phyloP scores from a whole-genome alignment of 1,140 invertebrate species.

The Orchesella cincta region DNA sequence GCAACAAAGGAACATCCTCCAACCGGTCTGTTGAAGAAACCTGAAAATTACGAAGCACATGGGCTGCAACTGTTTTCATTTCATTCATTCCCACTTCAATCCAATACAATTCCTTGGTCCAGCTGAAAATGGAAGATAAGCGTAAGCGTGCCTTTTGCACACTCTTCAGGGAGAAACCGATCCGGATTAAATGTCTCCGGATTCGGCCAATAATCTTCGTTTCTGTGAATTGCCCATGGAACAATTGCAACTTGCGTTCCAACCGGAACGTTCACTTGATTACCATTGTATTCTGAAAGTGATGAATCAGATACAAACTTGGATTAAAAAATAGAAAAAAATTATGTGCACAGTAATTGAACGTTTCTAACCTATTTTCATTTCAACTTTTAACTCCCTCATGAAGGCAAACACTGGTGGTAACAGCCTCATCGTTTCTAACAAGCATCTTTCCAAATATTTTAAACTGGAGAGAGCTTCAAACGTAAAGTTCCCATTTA shows the following conservation, averaged over 20 bases:
- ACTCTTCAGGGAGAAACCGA: slow-evolving; percentile 56
- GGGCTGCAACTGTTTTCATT: slow-evolving; percentile 59
- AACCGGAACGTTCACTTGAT: background rate
- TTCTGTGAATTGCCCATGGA: slow-evolving; percentile 53
- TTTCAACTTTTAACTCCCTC: slow-evolving; percentile 57
- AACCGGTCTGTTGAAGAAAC: background rate
- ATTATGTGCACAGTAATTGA: background rate
- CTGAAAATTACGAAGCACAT: slow-evolving; percentile 54
- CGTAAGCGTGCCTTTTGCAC: slow-evolving; percentile 54
- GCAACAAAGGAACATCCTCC: slow-evolving; percentile 19
- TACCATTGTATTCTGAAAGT: background rate
- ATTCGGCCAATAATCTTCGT: slow-evolving; percentile 52
- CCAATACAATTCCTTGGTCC: slow-evolving; percentile 62
- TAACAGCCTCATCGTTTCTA: slow-evolving; percentile 54
- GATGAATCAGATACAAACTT: background rate
- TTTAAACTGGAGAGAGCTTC: slow-evolving; percentile 60
- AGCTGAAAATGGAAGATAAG: slow-evolving; percentile 63
- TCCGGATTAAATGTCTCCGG: slow-evolving; percentile 55
- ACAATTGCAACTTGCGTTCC: slow-evolving; percentile 49
- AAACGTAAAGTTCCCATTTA: slow-evolving; percentile 53
- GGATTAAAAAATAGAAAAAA: background rate
- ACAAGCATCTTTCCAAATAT: slow-evolving; percentile 59
- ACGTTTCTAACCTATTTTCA: slow-evolving; percentile 34
- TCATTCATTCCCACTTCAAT: slow-evolving; percentile 61
- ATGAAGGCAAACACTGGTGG: slow-evolving; percentile 60